Conservation (phyloP, 1,140 invertebrate species). For the Drosophila busckii region DNA sequence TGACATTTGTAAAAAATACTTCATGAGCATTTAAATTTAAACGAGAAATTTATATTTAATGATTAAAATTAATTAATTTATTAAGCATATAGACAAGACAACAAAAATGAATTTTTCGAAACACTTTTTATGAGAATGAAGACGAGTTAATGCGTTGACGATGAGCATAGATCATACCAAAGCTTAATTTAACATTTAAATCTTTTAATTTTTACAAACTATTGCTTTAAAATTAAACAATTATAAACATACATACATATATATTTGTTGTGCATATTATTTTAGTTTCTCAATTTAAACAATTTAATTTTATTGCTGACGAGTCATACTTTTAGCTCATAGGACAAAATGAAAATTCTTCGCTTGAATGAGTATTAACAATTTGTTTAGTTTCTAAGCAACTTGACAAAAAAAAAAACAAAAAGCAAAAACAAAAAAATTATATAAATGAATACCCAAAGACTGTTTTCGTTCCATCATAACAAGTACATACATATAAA, state of each 20-base stretch:
- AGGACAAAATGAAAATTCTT: conserved; percentile 38
- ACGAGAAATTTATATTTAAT: no score
- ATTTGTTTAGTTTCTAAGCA: conserved; percentile 34
- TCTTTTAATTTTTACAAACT: no score
- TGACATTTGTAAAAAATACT: conserved; percentile 75
- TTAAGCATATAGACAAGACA: conserved; percentile 28
- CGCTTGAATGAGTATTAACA: conserved; percentile 37
- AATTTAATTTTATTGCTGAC: conserved; percentile 20
- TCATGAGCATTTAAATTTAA: conserved; percentile 77
- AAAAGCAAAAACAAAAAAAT: conserved; percentile 63
- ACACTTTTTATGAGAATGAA: conserved; percentile 25
- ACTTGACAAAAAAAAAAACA: conserved; percentile 48
- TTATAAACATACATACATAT: no score
- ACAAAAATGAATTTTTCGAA: conserved; percentile 7
- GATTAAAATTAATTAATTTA: conserved; percentile 61
- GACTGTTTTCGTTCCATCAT: conserved; percentile 79
- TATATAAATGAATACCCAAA: conserved; percentile 78
- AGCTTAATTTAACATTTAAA: conserved; percentile 72
- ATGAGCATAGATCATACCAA: conserved; percentile 58
- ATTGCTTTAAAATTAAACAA: no score
- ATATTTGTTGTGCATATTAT: conserved; percentile 62
- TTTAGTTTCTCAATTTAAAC: conserved; percentile 30
- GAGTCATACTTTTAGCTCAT: conserved; percentile 42
- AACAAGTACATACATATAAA: conserved; percentile 66
- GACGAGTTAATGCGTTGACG: conserved; percentile 6